A percentile compares a stretch with the other conserved stretches of the same genome.
Evolutionary conservation across 2,888 invertebrate genomes (phyloP).

Genomic region (Philhelius pedissequus): DNA sequence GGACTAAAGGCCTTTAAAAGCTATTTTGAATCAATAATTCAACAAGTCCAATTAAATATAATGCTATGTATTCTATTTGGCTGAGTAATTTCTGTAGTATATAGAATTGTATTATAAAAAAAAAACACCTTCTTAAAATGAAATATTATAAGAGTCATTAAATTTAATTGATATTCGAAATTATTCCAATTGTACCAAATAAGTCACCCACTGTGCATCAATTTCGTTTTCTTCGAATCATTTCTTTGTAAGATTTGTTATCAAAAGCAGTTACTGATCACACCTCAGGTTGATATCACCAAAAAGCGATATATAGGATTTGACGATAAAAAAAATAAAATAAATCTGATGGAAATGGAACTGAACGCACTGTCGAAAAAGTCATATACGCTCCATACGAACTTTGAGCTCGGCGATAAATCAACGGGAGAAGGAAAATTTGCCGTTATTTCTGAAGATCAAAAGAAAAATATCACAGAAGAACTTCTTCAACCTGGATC

Average conservation of each 20-base stretch:
- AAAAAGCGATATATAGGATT: not conserved
- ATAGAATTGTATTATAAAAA: no score
- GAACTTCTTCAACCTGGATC: slow-evolving; percentile 75
- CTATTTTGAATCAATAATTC: no score
- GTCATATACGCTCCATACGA: slow-evolving; percentile 76
- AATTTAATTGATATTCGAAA: not conserved
- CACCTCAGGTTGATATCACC: slow-evolving; percentile 32
- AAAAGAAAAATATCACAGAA: not conserved
- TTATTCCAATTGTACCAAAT: not conserved
- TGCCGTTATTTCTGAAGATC: slow-evolving; percentile 13
- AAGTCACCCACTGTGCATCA: not conserved
- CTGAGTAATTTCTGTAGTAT: no score
- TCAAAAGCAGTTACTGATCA: slow-evolving; percentile 54
- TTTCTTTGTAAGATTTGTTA: not conserved
- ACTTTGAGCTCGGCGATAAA: slow-evolving; percentile 71
- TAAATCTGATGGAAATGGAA: slow-evolving; percentile 75
- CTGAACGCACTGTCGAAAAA: slow-evolving; percentile 75
- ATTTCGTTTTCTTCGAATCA: not conserved
- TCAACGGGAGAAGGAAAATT: slow-evolving; percentile 48
- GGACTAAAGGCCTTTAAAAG: no score
- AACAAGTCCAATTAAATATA: no score
- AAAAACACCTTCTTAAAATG: no score
- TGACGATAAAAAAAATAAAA: slow-evolving; percentile 27
- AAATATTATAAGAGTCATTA: no score
- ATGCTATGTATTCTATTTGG: no score